Percentiles rank a stretch among this genome's conserved stretches.
These are phyloP conservation scores for Orestias chungarensis DNA, from an alignment of 2,797 vertebrate species.

Conservation along the genomic window DNA sequence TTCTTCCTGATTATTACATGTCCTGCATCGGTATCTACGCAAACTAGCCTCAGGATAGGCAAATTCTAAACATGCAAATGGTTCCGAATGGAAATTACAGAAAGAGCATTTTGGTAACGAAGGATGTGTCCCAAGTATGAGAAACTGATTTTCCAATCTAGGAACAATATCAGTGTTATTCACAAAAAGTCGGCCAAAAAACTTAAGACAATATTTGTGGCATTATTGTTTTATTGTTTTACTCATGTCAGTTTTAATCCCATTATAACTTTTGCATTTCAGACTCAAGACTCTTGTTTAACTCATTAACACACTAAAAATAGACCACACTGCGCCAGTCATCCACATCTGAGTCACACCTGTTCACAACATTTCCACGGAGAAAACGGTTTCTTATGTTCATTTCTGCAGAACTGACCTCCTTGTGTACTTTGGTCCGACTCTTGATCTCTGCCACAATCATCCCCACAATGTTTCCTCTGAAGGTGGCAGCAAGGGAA, in stretches of 20 bases:
- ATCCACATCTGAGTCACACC: background rate
- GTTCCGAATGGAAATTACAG: background rate
- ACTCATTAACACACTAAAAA: slow-evolving; percentile 64
- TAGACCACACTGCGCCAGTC: slow-evolving; percentile 24
- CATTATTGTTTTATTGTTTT: background rate
- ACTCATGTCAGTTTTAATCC: background rate
- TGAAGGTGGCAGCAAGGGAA: slow-evolving; percentile 94
- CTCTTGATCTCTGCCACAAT: slow-evolving; percentile 99
- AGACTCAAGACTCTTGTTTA: slow-evolving; percentile 12
- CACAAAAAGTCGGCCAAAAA: background rate
- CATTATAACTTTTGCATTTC: background rate
- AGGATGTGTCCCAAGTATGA: background rate
- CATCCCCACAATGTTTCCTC: slow-evolving; percentile 97
- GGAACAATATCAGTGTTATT: background rate
- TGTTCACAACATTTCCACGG: background rate
- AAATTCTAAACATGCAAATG: slow-evolving; percentile 34
- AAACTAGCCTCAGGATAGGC: slow-evolving; percentile 9
- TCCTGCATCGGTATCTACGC: background rate
- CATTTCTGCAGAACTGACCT: slow-evolving; percentile 78
- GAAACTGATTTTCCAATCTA: background rate
- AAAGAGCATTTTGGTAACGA: background rate
- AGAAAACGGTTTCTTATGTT: too few relatives aligned
- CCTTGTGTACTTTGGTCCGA: slow-evolving; percentile 98
- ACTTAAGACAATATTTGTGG: too few relatives aligned
- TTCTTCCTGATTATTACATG: background rate